Evolutionary conservation across 2,888 invertebrate species (phyloP).

Genomic region (Enchytraeus crypticus): DNA sequence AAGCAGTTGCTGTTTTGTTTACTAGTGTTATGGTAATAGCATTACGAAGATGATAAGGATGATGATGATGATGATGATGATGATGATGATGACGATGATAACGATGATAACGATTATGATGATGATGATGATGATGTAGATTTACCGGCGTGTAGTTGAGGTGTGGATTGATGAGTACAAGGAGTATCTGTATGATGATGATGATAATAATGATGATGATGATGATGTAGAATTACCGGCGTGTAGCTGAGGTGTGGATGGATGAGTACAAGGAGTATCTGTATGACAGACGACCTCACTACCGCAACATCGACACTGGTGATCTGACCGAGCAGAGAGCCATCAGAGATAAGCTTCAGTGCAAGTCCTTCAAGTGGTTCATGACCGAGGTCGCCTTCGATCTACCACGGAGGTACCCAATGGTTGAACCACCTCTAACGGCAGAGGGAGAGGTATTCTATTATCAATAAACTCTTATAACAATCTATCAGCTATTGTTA

Average conservation of each 20-base stretch:
- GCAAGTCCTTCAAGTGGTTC: conserved; percentile 90
- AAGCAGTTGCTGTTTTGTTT: too few species aligned
- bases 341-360: conserved; percentile 65
- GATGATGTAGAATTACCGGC: conserved; percentile 68
- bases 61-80: too few species aligned
- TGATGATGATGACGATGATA: too few species aligned
- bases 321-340: conserved; percentile 69
- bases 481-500: not conserved
- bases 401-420: conserved; percentile 73
- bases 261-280: conserved; percentile 85
- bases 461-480: not conserved
- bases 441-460: conserved; percentile 65
- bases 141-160: conserved; percentile 83
- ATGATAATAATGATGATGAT: too few species aligned
- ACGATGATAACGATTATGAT: too few species aligned
- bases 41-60: too few species aligned
- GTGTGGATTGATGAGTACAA: conserved; percentile 99
- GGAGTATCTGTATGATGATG: conserved; percentile 75
- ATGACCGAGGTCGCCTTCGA: conserved; percentile 88
- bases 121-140: too few species aligned
- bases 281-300: conserved; percentile 70
- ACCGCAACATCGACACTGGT: conserved; percentile 66
- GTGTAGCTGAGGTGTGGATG: conserved; percentile 97
- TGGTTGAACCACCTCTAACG: conserved; percentile 72
- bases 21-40: too few species aligned